Percentiles rank a stretch among this genome's conserved stretches.
Evolutionary conservation across 2,113 vertebrate species (phyloP).

Genomic region (Sylvia atricapilla): DNA sequence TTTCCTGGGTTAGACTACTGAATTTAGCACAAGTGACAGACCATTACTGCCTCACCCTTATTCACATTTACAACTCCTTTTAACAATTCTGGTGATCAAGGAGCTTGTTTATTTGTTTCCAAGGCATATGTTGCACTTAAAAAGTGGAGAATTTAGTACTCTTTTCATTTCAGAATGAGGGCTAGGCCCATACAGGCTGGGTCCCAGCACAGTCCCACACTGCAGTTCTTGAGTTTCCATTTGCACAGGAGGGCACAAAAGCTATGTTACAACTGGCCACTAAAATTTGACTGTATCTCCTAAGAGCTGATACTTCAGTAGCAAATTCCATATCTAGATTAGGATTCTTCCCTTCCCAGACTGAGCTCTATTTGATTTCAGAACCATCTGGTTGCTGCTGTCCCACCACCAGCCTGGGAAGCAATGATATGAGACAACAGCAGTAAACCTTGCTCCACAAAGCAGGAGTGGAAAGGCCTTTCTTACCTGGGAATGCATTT

Average conservation of each 20-base stretch:
- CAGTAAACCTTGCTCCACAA: not conserved
- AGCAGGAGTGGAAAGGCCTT: not conserved
- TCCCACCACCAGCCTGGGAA: not conserved
- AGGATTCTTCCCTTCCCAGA: not conserved
- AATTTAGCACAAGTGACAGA: not conserved
- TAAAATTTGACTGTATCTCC: not conserved
- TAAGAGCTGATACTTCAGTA: not conserved
- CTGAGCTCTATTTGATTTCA: not conserved
- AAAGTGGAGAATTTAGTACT: not conserved
- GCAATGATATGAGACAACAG: not conserved
- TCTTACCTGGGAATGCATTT: slow-evolving; percentile 96
- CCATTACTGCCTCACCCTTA: not conserved
- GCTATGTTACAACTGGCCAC: not conserved
- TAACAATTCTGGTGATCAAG: not conserved
- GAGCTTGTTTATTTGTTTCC: not conserved
- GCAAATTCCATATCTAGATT: not conserved
- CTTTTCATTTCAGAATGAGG: not conserved
- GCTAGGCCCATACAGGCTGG: not conserved
- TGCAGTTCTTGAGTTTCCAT: not conserved
- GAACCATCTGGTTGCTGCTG: not conserved
- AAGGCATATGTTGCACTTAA: not conserved
- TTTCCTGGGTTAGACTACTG: not conserved
- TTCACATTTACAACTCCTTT: not conserved
- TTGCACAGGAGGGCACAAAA: not conserved
- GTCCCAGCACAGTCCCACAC: not conserved